Conservation (phyloP, 1,140 invertebrate genomes). For the Phortica variegata region DNA sequence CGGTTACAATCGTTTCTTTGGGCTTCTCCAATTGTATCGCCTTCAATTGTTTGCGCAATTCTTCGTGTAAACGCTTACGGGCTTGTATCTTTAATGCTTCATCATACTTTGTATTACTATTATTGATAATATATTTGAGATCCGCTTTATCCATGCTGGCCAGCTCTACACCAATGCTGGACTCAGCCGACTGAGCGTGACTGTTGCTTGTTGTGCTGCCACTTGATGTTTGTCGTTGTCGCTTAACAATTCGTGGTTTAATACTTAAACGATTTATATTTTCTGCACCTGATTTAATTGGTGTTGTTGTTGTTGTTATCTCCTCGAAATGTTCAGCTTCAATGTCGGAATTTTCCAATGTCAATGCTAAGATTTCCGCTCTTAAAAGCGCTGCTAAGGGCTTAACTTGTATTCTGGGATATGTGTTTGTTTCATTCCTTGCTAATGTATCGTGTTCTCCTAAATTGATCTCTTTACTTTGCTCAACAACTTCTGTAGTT, state of each 20-base stretch:
- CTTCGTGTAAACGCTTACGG: slow-evolving; percentile 34
- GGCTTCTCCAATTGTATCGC: slow-evolving; percentile 33
- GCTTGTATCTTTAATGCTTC: slow-evolving; percentile 43
- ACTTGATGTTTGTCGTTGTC: slow-evolving; percentile 13
- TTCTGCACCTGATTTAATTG: too few relatives aligned
- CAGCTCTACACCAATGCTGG: slow-evolving; percentile 28
- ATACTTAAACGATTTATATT: too few relatives aligned
- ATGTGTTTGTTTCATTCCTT: neutral
- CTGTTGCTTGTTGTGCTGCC: slow-evolving; percentile 9
- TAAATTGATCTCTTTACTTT: too few relatives aligned
- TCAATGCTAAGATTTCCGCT: slow-evolving; percentile 7
- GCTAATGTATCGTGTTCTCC: neutral
- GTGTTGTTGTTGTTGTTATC: too few relatives aligned
- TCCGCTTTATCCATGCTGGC: slow-evolving; percentile 43
- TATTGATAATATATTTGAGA: slow-evolving; percentile 49
- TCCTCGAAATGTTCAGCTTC: too few relatives aligned
- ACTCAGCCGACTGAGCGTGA: slow-evolving; percentile 1
- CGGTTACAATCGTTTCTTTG: slow-evolving; percentile 15
- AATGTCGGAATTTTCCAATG: too few relatives aligned
- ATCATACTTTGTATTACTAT: slow-evolving; percentile 41
- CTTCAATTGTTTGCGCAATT: slow-evolving; percentile 39
- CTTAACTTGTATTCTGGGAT: slow-evolving; percentile 32
- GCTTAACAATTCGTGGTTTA: slow-evolving; percentile 10
- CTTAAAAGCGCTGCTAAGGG: slow-evolving; percentile 1
- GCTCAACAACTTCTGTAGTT: too few relatives aligned